Base-by-base conservation (phyloP, 92 coral and sea anemone genomes). In the Heliopora coerulea region DNA sequence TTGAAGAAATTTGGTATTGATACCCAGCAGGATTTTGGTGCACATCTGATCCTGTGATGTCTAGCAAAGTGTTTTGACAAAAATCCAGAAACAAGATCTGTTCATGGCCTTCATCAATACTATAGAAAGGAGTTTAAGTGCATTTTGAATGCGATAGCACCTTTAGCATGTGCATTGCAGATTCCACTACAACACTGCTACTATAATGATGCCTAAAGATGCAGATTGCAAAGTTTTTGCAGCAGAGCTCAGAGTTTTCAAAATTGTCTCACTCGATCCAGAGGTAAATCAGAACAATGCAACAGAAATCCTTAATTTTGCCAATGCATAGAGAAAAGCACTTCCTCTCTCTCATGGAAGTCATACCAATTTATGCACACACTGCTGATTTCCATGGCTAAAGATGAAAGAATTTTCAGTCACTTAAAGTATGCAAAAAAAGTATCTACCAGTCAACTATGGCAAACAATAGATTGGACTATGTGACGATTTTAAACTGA, bases 381-480 rank as follows among this genome's bases (percentile, higher is more conserved):
- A 20, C 49, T 29, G 18, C 72, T 50, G 8, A 64, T 37, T 9
- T 35, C 72, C 24, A 50, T 64, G 15, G 52, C 72, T 6, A 41
- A 64, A 25, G 72, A 64, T 27, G 50, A n/a, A n/a, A n/a, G n/a
- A n/a, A n/a, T n/a, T n/a, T 64, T 64, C 54, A 64, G 72, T 41
- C 50, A 37, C 28, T 24, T 37, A 29, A 64, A 64, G 44, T 64
- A 33, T 30, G 72, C 39, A n/a, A n/a, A 19, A 64, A 64, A 37
- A 64, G 27, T 40, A 50, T 64, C 23, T 64, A 64, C 29, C 72
- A 50, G 18, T 64, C 72, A 37, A 40, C 52, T 17, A 64, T 64
- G 52, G 52, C 3, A 2, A 50, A 64, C 30, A 37, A n/a, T n/a
- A 64, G 72, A n/a, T 40, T 64, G 44, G 54, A 64, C 28, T 17